phyloP scores from a whole-genome alignment of 2,888 invertebrate species.

The Smittia aterrima region DNA sequence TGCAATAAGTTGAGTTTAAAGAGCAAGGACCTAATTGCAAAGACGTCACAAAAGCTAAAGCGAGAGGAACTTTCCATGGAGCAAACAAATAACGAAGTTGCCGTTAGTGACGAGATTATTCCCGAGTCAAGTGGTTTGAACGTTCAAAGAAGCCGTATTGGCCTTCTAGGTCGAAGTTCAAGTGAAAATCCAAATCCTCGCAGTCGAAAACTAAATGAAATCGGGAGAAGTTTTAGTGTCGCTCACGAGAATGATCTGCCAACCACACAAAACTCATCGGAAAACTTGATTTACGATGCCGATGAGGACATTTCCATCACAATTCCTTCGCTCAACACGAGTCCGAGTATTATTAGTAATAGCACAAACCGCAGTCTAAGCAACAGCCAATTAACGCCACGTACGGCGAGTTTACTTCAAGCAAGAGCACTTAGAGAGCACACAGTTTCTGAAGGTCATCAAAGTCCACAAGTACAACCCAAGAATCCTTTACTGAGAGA shows the following conservation, averaged over 20 bases:
- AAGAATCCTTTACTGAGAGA: conserved; percentile 57
- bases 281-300: conserved; percentile 32
- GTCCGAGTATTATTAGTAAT: conserved; percentile 21
- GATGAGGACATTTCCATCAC: conserved; percentile 23
- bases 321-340: conserved; percentile 22
- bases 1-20: conserved; percentile 32
- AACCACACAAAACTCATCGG: background rate
- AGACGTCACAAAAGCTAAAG: conserved; percentile 17
- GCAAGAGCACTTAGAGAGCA: background rate
- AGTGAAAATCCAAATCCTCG: conserved; percentile 32
- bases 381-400: conserved; percentile 18
- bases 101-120: background rate
- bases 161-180: background rate
- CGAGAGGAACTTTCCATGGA: conserved; percentile 13
- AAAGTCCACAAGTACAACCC: conserved; percentile 50
- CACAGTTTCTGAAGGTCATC: conserved; percentile 55
- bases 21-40: conserved; percentile 27
- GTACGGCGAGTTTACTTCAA: background rate
- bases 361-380: conserved; percentile 12
- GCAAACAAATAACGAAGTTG: background rate
- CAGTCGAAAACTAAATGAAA: conserved; percentile 40
- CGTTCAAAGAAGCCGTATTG: background rate
- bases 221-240: conserved; percentile 45
- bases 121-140: background rate
- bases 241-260: conserved; percentile 35